A percentile compares a stretch with the other conserved stretches of the same genome.
These are phyloP conservation scores for Tholera decimalis DNA, from an alignment of 2,888 invertebrate genomes.

Conservation along the genomic window DNA sequence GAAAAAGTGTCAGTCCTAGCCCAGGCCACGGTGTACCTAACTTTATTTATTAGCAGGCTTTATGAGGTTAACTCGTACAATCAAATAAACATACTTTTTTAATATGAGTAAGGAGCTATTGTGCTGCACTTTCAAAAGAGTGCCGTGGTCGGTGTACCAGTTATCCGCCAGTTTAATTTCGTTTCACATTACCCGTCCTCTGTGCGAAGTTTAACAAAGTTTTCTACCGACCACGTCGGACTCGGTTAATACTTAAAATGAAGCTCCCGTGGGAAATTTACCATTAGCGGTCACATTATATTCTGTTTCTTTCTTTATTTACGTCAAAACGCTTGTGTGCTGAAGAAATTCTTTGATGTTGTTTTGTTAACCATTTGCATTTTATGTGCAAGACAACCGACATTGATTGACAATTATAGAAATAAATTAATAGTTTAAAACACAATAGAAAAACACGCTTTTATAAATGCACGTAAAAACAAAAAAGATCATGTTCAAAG, in stretches of 20 bases:
- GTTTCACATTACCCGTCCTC: conserved; percentile 67
- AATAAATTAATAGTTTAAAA: too few relatives aligned
- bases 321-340: conserved; percentile 65
- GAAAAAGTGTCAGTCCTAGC: too few relatives aligned
- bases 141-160: conserved; percentile 20
- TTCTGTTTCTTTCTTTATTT: conserved; percentile 82
- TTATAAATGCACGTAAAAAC: too few relatives aligned
- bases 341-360: conserved; percentile 62
- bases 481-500: too few relatives aligned
- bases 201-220: conserved; percentile 74
- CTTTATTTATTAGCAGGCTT: too few relatives aligned
- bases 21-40: too few relatives aligned
- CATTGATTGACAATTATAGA: conserved; percentile 15
- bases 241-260: conserved; percentile 78
- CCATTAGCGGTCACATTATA: conserved; percentile 86
- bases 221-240: conserved; percentile 69
- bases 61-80: background rate
- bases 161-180: conserved; percentile 63
- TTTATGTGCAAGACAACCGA: conserved; percentile 19
- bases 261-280: conserved; percentile 85
- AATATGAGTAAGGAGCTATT: conserved; percentile 28
- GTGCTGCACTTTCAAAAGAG: conserved; percentile 32
- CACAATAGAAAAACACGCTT: too few relatives aligned
- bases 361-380: conserved; percentile 30
- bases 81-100: conserved; percentile 6